Evolutionary conservation across 2,797 vertebrate genomes (phyloP), one percentile per base, ranked within the genome.

Genomic region (Sarcophilus harrisii): DNA sequence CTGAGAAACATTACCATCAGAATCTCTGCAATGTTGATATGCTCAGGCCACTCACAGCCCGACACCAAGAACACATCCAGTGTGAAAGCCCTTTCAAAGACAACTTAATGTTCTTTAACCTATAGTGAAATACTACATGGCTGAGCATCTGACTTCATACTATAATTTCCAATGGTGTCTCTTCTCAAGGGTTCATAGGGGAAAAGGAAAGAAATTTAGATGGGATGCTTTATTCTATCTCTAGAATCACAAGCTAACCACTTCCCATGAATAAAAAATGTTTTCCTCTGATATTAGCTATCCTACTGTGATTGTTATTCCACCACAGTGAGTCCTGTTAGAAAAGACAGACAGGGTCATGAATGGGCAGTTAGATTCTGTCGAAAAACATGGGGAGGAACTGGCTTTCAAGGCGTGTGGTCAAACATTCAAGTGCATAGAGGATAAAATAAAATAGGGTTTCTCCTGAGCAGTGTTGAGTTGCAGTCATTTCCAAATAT

Each of bases 1-100:
- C 97, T 96, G 94, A 58, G 95, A 96, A 97, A 96, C 73, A 30
- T 98, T 97, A 96, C 52, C 30, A 66, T 97, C 93, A 96, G 96
- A 49, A 59, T 94, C 96, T 93, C 94, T 58, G 92, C 92, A 52
- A 92, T 8, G 5, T 16, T 29, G 92, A 96, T 96, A 90, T 58
- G 92, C 93, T 96, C 95, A 91, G 92, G 66, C 18, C 95, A 92
- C 94, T 98, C 90, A 73, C 12, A 3, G 58, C 55, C 54, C 58
- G 59, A 60, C 95, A 95, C 52, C 30, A 95, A 97, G 98, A 96
- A 97, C 38, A 55, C 45, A 57, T 54, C 92, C 94, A 91, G 92
- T 24, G 57, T 0, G 9, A 94, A 10, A 54, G 87, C 58, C 96
- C 29, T 91, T 97, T 98, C 91, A 95, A 94, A 96, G 54, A 30